phyloP scores from a whole-genome alignment of 1,140 invertebrate genomes.

The Laodelphax striatellus region DNA sequence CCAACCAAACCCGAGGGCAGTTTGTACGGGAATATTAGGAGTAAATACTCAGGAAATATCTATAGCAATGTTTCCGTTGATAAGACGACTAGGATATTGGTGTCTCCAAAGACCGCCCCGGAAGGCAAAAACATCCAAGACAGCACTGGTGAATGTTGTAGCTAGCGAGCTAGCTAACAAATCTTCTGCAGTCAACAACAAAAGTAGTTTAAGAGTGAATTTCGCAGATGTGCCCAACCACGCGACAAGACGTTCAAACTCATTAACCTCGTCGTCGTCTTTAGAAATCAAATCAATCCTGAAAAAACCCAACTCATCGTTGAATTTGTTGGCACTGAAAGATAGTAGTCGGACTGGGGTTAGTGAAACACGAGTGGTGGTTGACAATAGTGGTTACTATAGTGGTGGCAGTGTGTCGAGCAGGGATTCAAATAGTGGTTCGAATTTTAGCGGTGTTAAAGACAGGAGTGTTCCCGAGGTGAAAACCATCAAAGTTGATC shows the following conservation, averaged over 20 bases:
- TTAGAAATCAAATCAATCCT: conserved; percentile 47
- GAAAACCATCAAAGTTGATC: background rate
- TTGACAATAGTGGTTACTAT: no score
- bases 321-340: conserved; percentile 1
- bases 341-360: background rate
- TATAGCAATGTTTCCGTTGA: no score
- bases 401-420: conserved; percentile 7
- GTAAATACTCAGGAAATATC: no score
- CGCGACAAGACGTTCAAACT: conserved; percentile 21
- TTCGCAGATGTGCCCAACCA: conserved; percentile 12
- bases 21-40: no score
- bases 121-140: conserved; percentile 18
- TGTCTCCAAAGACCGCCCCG: conserved; percentile 30
- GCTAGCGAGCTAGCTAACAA: no score
- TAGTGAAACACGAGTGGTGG: no score
- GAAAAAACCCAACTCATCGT: conserved; percentile 41
- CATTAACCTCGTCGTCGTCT: conserved; percentile 7
- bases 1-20: no score
- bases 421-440: background rate
- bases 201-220: conserved; percentile 3
- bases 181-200: no score
- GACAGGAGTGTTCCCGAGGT: no score
- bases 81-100: background rate
- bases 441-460: no score
- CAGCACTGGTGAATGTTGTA: background rate